These are phyloP conservation scores for Odontomachus brunneus DNA, from an alignment of 1,140 invertebrate species.

Conservation along the genomic window DNA sequence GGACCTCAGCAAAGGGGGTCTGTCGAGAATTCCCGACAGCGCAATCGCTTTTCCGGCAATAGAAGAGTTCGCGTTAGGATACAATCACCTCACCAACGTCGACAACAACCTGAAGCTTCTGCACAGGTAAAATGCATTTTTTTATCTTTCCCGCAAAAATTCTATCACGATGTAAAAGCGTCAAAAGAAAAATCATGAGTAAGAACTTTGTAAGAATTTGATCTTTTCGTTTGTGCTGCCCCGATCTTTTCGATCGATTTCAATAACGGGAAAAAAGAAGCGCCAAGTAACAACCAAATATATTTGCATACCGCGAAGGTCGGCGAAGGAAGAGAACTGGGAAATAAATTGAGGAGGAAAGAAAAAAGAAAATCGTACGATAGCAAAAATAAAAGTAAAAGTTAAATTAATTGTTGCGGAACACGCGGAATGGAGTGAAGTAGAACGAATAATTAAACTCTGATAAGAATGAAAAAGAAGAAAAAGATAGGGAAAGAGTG, in stretches of 20 bases:
- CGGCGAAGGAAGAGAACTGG: not conserved
- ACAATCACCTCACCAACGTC: slow-evolving; percentile 83
- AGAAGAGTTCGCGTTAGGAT: slow-evolving; percentile 86
- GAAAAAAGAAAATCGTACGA: not conserved
- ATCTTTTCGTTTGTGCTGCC: too few relatives aligned
- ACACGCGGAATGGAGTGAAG: slow-evolving; percentile 1
- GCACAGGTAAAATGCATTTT: slow-evolving; percentile 76
- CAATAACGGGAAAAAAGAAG: too few relatives aligned
- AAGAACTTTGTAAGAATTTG: too few relatives aligned
- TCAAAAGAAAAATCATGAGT: too few relatives aligned
- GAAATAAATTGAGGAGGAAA: not conserved
- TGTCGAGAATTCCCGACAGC: slow-evolving; percentile 82
- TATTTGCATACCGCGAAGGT: too few relatives aligned
- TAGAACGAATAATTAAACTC: slow-evolving; percentile 34
- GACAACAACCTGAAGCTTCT: slow-evolving; percentile 81
- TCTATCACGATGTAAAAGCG: too few relatives aligned
- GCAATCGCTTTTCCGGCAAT: slow-evolving; percentile 81
- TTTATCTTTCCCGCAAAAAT: not conserved
- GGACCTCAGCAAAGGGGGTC: slow-evolving; percentile 83
- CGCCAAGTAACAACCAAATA: too few relatives aligned
- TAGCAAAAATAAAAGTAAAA: not conserved
- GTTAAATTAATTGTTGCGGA: slow-evolving; percentile 22
- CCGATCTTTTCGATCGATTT: too few relatives aligned
- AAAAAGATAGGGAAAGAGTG: too few relatives aligned
- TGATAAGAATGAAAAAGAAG: slow-evolving; percentile 14